A percentile compares a stretch with the other conserved stretches of the same genome.
phyloP scores from a whole-genome alignment of 2,888 invertebrate genomes.

The Lagria hirta region DNA sequence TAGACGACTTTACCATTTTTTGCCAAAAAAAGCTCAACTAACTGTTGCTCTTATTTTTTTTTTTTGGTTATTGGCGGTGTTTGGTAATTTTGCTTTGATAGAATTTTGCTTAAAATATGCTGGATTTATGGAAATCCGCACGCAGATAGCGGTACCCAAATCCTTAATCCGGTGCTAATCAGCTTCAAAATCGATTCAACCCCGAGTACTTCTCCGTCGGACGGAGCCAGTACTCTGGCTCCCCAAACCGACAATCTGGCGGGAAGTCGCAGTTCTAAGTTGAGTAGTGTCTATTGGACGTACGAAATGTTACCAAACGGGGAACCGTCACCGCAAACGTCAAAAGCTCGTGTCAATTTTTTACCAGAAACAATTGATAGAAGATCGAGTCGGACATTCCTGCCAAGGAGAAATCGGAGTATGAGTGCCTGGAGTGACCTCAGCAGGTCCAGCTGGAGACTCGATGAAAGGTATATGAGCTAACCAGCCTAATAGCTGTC shows the following conservation, averaged over 20 bases:
- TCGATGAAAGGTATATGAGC: slow-evolving; percentile 68
- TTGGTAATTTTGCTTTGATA: no score
- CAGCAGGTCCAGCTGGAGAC: slow-evolving; percentile 78
- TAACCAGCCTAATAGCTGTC: background rate
- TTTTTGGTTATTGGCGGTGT: no score
- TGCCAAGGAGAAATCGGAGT: slow-evolving; percentile 61
- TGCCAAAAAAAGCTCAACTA: no score
- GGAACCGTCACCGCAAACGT: slow-evolving; percentile 40
- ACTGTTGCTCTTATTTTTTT: no score
- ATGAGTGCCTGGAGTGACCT: slow-evolving; percentile 90
- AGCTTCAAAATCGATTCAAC: slow-evolving; percentile 23
- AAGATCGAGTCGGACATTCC: slow-evolving; percentile 53
- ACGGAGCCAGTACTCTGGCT: slow-evolving; percentile 34
- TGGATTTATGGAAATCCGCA: no score
- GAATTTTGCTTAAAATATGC: no score
- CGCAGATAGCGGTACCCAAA: no score
- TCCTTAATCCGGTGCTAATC: no score
- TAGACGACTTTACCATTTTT: no score
- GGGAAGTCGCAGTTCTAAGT: slow-evolving; percentile 40
- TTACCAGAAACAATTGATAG: slow-evolving; percentile 60
- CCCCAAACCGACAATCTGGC: slow-evolving; percentile 36
- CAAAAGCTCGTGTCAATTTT: slow-evolving; percentile 68
- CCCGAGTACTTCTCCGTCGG: slow-evolving; percentile 20
- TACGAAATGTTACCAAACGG: slow-evolving; percentile 55
- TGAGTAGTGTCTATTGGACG: slow-evolving; percentile 43